Base-by-base conservation (phyloP, 2,797 vertebrate species). In the Gallinago solitaria region DNA sequence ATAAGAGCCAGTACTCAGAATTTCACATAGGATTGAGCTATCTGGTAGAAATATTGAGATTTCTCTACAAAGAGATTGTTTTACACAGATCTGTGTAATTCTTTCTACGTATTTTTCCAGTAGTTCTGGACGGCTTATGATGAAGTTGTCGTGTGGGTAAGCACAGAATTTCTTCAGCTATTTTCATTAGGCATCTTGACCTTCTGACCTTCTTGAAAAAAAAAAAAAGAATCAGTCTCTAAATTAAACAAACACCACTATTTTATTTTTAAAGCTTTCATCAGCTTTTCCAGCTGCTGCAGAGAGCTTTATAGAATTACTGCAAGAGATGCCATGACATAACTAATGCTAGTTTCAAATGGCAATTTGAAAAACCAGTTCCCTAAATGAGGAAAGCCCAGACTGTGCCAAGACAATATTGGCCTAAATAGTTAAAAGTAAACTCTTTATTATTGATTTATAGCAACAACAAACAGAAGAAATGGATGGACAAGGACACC, bases 231-330 rank as follows among this genome's bases (percentile, higher is more conserved):
- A 82, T n/a, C 53, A 12, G 76, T 28, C 64, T 89, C 56, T 82
- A 93, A 92, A 96, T 92, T 92, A 94, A 95, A 96, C 90, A 92
- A 93, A 91, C n/a, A 32, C 70, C 64, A 60, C 75, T 83, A 74
- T 94, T 96, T 95, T 89, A 90, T 79, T 92, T 93, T 83, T 57
- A 94, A 95, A 88, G 76, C 37, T 95, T 96, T 95, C 90, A 95
- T 56, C 91, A 94, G 77, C 81, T 95, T 95, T 89, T 69, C 80
- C 91, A 84, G 80, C 61, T 93, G 84, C 65, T 94, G 61, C n/a
- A 48, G 43, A 83, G 69, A 57, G 84, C 84, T 89, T 94, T 48
- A 65, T 12, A 86, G 73, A 95, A 81, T 91, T 64, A 87, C 89
- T 92, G 25, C 3, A 70, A 80, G 83, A 92, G 67, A 88, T 68